These are phyloP conservation scores for Rhagonycha lutea DNA, from an alignment of 2,888 invertebrate genomes.

Conservation along the genomic window DNA sequence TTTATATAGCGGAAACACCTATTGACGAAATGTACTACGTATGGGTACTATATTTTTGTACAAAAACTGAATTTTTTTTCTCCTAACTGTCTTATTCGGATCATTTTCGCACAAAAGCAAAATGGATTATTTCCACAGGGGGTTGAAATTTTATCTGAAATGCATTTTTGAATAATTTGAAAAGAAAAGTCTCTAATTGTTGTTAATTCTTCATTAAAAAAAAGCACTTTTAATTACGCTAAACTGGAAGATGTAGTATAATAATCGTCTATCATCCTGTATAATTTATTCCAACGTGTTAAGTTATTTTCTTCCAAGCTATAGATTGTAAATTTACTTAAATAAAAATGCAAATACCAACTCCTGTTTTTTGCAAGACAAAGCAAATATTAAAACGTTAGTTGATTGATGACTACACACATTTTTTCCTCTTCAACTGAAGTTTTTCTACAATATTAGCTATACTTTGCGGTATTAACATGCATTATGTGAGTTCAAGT, in stretches of 20 bases:
- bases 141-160: not conserved
- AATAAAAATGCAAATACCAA: not conserved
- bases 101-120: not conserved
- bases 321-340: not conserved
- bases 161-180: not conserved
- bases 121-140: not conserved
- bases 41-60: not conserved
- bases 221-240: not conserved
- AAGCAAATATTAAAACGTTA: not conserved
- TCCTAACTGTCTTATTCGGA: not conserved
- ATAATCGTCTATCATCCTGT: not conserved
- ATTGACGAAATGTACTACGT: not conserved
- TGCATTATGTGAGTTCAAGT: constrained; percentile 4
- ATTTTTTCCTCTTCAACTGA: not conserved
- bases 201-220: too few relatives aligned
- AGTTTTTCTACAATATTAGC: constrained; percentile 1
- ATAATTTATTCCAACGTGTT: not conserved
- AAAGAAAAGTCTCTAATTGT: too few relatives aligned
- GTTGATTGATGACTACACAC: not conserved
- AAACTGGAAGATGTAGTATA: not conserved
- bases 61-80: not conserved
- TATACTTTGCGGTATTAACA: constrained; percentile 4
- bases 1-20: not conserved
- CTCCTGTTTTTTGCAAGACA: not conserved
- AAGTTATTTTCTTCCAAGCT: not conserved